Percentiles rank a stretch among this genome's conserved stretches.
Conservation (phyloP, 37 sponge, comb jelly and placozoan genomes). For the Hormiphora californensis region DNA sequence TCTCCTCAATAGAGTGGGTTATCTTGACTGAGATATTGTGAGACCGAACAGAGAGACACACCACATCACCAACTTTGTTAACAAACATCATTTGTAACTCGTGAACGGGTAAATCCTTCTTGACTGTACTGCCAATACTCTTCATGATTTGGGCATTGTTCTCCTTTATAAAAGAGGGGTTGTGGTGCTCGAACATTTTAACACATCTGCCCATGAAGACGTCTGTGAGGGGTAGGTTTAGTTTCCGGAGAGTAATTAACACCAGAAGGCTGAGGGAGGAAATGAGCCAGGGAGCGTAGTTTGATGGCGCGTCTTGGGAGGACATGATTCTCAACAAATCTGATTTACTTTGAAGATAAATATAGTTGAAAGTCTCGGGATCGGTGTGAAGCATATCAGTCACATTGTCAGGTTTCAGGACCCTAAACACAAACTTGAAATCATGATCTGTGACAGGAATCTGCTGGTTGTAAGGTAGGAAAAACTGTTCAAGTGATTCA, state of each 20-base stretch:
- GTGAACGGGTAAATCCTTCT: no score
- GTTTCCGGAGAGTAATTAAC: neutral
- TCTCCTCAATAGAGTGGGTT: no score
- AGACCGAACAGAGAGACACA: no score
- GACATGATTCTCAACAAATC: neutral
- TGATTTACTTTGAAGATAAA: constrained; percentile 18
- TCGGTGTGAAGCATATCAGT: constrained; percentile 14
- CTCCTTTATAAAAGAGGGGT: neutral
- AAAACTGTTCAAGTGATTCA: neutral
- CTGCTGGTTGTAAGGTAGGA: neutral
- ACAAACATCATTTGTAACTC: no score
- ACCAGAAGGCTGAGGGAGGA: neutral
- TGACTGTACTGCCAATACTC: no score
- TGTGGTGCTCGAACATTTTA: neutral
- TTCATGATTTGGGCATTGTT: no score
- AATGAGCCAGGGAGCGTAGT: neutral
- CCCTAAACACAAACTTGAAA: neutral
- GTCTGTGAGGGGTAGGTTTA: neutral
- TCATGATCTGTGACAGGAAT: neutral
- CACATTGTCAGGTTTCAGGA: neutral
- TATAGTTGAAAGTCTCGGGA: constrained; percentile 33
- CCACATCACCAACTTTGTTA: no score
- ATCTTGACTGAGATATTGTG: no score
- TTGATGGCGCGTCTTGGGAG: neutral
- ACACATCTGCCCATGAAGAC: neutral